These are phyloP conservation scores for Elephas maximus DNA, from an alignment of 2,113 vertebrate species.

Conservation along the genomic window DNA sequence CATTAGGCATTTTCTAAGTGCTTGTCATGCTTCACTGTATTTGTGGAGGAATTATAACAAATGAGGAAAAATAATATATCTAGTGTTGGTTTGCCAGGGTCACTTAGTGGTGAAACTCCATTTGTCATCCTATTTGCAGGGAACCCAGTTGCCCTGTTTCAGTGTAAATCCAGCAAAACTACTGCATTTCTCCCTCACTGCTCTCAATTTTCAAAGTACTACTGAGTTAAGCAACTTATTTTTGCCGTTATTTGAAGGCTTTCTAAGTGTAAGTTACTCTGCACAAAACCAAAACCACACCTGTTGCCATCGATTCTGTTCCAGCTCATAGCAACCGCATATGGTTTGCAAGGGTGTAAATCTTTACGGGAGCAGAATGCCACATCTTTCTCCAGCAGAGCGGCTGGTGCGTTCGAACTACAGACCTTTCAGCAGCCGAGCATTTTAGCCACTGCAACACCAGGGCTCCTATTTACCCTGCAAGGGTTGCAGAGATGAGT, in stretches of 20 bases:
- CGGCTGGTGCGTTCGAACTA: not conserved
- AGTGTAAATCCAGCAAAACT: not conserved
- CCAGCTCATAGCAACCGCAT: too few species aligned
- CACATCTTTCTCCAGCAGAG: not conserved
- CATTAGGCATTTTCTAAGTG: not conserved
- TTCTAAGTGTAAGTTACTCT: constrained; percentile 7
- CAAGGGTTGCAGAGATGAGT: not conserved
- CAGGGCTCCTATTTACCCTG: not conserved
- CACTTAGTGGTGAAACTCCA: not conserved
- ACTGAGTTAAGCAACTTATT: not conserved
- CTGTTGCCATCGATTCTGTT: too few species aligned
- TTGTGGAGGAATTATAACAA: constrained; percentile 3
- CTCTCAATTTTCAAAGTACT: not conserved
- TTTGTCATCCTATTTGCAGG: not conserved
- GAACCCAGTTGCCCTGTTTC: not conserved
- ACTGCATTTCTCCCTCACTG: not conserved
- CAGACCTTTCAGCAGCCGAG: not conserved
- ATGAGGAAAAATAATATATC: constrained; percentile 33
- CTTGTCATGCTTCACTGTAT: not conserved
- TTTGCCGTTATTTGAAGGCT: not conserved
- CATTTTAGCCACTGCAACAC: not conserved
- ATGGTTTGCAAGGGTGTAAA: not conserved
- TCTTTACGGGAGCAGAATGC: not conserved
- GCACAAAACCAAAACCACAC: too few species aligned
- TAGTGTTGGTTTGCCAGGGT: not conserved